These are phyloP conservation scores for Gasterosteus aculeatus DNA, from an alignment of 2,113 vertebrate genomes.

Conservation along the genomic window DNA sequence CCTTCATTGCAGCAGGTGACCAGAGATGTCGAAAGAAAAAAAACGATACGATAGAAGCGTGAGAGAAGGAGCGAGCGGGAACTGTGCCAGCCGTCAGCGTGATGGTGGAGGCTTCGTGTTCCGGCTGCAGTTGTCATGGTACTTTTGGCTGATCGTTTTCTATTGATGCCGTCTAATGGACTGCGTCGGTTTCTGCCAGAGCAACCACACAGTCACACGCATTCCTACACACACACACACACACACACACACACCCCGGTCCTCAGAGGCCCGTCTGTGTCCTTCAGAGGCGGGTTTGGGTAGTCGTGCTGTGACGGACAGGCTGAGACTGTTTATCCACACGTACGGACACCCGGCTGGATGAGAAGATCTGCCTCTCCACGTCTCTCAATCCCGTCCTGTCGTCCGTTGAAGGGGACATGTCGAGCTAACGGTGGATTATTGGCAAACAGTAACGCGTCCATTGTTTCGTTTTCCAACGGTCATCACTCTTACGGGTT, in stretches of 20 bases:
- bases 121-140: constrained; percentile 70
- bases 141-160: constrained; percentile 58
- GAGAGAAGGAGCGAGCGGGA: constrained; percentile 27
- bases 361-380: constrained; percentile 9
- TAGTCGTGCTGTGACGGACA: constrained; percentile 32
- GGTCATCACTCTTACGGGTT: not conserved
- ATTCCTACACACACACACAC: constrained; percentile 19
- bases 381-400: not conserved
- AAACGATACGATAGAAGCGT: constrained; percentile 30
- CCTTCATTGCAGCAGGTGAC: constrained; percentile 15
- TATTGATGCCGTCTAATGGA: constrained; percentile 68
- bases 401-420: not conserved
- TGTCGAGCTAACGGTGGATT: not conserved
- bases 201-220: constrained; percentile 19
- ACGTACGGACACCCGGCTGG: not conserved
- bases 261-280: constrained; percentile 10
- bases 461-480: not conserved
- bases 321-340: constrained; percentile 24
- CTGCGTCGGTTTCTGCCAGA: constrained; percentile 38
- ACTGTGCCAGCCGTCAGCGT: constrained; percentile 46
- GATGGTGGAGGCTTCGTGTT: constrained; percentile 57
- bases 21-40: constrained; percentile 22
- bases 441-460: not conserved
- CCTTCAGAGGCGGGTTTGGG: constrained; percentile 30
- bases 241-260: not conserved